Evolutionary conservation across 2,888 invertebrate species (phyloP).

Genomic region (Amiota minor): DNA sequence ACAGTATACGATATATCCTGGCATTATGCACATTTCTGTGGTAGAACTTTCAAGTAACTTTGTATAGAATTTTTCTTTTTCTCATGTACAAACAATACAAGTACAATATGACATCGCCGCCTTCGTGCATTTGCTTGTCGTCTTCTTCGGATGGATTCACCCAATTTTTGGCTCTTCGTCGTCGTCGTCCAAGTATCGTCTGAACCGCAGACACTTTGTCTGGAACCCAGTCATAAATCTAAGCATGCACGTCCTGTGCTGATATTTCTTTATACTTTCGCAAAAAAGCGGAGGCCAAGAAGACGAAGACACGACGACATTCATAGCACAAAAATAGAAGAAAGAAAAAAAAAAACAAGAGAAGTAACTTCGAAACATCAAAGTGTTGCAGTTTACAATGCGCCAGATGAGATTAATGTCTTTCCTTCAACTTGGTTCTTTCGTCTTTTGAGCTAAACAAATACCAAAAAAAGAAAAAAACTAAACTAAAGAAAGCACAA

Average conservation of each 20-base stretch:
- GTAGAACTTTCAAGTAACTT: constrained; percentile 31
- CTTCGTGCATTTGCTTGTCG: not conserved
- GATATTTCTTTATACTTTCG: constrained; percentile 28
- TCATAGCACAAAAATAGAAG: too few relatives aligned
- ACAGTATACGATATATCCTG: not conserved
- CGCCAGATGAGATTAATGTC: constrained; percentile 68
- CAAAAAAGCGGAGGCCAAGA: not conserved
- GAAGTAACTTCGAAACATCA: constrained; percentile 65
- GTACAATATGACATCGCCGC: constrained; percentile 28
- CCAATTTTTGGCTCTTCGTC: constrained; percentile 29
- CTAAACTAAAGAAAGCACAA: constrained; percentile 28
- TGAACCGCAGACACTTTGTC: constrained; percentile 71
- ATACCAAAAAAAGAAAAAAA: constrained; percentile 24
- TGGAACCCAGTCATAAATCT: constrained; percentile 70
- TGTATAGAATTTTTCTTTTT: constrained; percentile 32
- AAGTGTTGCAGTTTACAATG: constrained; percentile 61
- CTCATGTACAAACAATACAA: not conserved
- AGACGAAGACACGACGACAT: not conserved
- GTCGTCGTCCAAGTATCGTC: constrained; percentile 48
- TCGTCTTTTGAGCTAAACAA: constrained; percentile 19
- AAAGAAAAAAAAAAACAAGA: constrained; percentile 41
- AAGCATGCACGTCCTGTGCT: constrained; percentile 56
- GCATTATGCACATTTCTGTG: constrained; percentile 35
- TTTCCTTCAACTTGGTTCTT: constrained; percentile 32
- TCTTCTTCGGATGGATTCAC: constrained; percentile 8